Evolutionary conservation across 2,113 vertebrate species (phyloP).

Genomic region (Oxyruncus cristatus): DNA sequence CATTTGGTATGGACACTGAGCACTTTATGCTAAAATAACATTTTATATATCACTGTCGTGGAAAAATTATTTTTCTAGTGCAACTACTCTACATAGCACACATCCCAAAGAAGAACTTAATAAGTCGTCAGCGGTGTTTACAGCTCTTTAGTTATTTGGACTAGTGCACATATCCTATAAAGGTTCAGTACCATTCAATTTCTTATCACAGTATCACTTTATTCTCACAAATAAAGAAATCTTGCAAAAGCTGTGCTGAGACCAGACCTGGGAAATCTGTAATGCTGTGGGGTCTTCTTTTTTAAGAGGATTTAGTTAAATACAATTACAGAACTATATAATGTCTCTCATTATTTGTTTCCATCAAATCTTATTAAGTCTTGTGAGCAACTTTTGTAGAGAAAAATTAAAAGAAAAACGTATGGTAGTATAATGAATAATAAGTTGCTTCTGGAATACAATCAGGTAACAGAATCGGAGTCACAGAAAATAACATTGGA

Average conservation of each 20-base stretch:
- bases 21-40: slow-evolving; percentile 13
- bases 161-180: not conserved
- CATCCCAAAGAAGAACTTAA: not conserved
- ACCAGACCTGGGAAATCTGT: not conserved
- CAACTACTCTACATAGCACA: not conserved
- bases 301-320: slow-evolving; percentile 31
- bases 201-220: not conserved
- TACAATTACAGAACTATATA: slow-evolving; percentile 42
- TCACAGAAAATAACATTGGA: slow-evolving; percentile 52
- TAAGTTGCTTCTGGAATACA: slow-evolving; percentile 28
- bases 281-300: not conserved
- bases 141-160: not conserved
- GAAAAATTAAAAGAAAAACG: slow-evolving; percentile 46
- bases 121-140: not conserved
- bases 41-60: not conserved
- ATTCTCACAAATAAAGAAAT: not conserved
- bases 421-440: not conserved
- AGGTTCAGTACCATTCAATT: not conserved
- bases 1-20: slow-evolving; percentile 26
- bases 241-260: not conserved
- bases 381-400: slow-evolving; percentile 46
- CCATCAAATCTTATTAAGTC: slow-evolving; percentile 25
- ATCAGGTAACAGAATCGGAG: slow-evolving; percentile 1
- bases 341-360: slow-evolving; percentile 10
- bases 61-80: not conserved